phyloP scores from a whole-genome alignment of 2,888 invertebrate species.

The Marronus borbonicus region DNA sequence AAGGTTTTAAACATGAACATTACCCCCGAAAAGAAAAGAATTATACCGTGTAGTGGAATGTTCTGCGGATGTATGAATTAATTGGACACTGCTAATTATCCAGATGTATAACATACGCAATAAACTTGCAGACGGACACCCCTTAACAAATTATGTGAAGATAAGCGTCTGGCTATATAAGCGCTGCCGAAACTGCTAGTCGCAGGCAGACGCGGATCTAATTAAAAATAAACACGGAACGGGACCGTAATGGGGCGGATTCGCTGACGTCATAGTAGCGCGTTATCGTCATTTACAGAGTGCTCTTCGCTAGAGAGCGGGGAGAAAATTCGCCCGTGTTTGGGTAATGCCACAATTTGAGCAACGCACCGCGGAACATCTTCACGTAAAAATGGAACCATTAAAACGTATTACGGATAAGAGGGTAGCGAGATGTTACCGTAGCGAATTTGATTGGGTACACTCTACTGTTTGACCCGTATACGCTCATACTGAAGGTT shows the following conservation, averaged over 20 bases:
- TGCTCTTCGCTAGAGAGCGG: background rate
- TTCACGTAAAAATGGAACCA: constrained; percentile 11
- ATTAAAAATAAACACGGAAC: constrained; percentile 37
- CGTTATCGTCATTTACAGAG: constrained; percentile 11
- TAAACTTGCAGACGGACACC: background rate
- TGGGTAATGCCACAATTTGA: constrained; percentile 5
- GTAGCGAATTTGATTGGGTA: background rate
- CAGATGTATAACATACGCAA: background rate
- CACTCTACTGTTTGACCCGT: constrained; percentile 11
- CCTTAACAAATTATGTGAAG: background rate
- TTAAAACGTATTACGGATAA: constrained; percentile 15
- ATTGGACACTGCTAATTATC: background rate
- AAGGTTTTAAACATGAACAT: too few species aligned
- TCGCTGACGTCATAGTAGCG: constrained; percentile 25
- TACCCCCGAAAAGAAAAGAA: too few species aligned
- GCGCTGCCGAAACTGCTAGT: background rate
- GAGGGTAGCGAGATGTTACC: constrained; percentile 6
- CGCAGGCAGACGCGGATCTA: constrained; percentile 1
- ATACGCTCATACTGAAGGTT: background rate
- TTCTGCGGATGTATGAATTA: background rate
- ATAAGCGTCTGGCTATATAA: constrained; percentile 1
- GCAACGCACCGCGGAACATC: constrained; percentile 1
- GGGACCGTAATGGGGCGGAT: constrained; percentile 27
- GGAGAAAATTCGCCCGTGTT: background rate
- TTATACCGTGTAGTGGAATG: too few species aligned